Conservation (phyloP, 2,113 vertebrate genomes). For the Callopanchax toddi region DNA sequence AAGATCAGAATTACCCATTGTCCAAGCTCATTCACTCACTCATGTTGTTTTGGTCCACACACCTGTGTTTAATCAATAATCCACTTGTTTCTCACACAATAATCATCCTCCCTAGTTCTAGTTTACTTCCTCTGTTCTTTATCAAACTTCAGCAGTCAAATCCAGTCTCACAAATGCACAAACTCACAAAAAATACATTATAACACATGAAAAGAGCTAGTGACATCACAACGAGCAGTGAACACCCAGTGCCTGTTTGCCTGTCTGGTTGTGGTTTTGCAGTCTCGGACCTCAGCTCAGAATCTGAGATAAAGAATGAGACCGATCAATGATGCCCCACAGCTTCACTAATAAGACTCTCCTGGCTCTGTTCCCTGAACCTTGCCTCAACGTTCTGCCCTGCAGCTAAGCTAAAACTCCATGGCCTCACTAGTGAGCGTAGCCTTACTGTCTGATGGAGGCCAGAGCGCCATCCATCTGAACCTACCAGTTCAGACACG, state of each 20-base stretch:
- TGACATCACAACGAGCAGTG: background rate
- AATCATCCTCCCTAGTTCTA: too few relatives aligned
- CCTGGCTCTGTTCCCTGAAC: conserved; percentile 1
- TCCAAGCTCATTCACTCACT: too few relatives aligned
- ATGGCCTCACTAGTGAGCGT: background rate
- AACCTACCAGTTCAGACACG: background rate
- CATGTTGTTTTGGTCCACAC: too few relatives aligned
- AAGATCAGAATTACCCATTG: too few relatives aligned
- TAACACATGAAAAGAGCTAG: too few relatives aligned
- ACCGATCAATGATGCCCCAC: conserved; percentile 5
- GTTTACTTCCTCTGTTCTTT: too few relatives aligned
- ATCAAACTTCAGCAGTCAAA: too few relatives aligned
- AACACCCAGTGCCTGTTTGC: background rate
- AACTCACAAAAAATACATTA: too few relatives aligned
- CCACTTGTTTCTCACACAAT: too few relatives aligned
- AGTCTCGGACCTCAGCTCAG: background rate
- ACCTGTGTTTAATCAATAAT: too few relatives aligned
- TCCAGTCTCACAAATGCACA: too few relatives aligned
- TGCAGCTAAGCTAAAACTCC: background rate
- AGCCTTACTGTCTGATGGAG: background rate
- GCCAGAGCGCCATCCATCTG: background rate
- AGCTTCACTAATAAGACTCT: conserved; percentile 3
- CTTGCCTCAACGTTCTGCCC: background rate
- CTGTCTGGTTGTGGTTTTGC: background rate
- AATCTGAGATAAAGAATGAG: background rate